phyloP scores from a whole-genome alignment of 2,113 vertebrate species.

The Chlorocebus sabaeus region DNA sequence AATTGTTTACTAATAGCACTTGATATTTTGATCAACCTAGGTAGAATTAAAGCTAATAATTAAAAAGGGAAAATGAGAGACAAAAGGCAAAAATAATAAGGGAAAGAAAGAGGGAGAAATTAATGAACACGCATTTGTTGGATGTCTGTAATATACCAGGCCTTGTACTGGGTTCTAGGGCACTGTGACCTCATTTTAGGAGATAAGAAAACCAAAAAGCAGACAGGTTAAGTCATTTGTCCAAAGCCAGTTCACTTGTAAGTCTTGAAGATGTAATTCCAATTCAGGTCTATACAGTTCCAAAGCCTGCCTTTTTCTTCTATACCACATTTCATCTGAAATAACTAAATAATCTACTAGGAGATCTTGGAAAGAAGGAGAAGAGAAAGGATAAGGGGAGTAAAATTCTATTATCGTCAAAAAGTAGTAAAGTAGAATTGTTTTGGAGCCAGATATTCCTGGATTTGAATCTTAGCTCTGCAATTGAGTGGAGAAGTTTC shows the following conservation, averaged over 20 bases:
- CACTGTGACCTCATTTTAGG: not conserved
- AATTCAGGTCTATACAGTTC: not conserved
- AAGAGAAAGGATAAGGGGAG: not conserved
- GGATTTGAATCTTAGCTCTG: not conserved
- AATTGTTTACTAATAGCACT: not conserved
- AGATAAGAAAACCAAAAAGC: not conserved
- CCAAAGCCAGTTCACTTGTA: not conserved
- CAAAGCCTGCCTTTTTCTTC: not conserved
- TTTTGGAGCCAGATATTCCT: not conserved
- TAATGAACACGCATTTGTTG: not conserved
- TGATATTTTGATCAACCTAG: not conserved
- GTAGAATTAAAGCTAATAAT: not conserved
- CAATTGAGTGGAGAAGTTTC: not conserved
- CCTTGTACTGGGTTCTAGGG: not conserved
- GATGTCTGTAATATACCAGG: not conserved
- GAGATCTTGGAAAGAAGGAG: constrained; percentile 7
- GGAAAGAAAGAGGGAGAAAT: not conserved
- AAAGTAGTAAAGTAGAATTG: not conserved
- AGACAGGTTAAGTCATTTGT: not conserved
- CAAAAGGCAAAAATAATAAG: not conserved
- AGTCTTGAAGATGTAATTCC: not conserved
- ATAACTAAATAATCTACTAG: not conserved
- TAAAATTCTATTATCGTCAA: not conserved
- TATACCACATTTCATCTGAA: not conserved
- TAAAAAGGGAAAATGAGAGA: not conserved